Conservation (phyloP, 2,797 vertebrate genomes). For the Setipinna tenuifilis region DNA sequence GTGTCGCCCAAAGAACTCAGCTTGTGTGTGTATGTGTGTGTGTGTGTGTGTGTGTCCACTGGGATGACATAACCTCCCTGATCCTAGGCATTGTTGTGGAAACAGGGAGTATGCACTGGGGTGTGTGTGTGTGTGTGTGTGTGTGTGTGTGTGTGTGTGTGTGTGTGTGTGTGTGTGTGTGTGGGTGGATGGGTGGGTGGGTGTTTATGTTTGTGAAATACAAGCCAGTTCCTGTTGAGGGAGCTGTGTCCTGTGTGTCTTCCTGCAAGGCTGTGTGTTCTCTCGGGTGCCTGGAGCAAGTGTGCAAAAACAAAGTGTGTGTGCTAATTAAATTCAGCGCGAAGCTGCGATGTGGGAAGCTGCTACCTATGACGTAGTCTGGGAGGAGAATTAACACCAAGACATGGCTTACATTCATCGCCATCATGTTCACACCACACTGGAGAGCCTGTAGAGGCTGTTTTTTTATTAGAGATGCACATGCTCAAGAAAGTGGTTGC, state of each 20-base stretch:
- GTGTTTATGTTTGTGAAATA: too few species aligned
- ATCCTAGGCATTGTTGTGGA: conserved; percentile 5
- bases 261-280: neutral
- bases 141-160: too few species aligned
- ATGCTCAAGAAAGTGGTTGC: neutral
- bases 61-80: neutral
- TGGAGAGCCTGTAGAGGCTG: neutral
- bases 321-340: neutral
- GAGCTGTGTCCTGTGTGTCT: neutral
- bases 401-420: neutral
- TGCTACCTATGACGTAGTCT: neutral
- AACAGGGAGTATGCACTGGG: neutral
- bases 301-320: conserved; percentile 22
- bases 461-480: neutral
- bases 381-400: neutral
- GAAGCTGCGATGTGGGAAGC: neutral
- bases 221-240: neutral
- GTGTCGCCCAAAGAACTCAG: neutral
- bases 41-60: neutral
- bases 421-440: neutral
- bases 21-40: conserved; percentile 18
- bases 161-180: too few species aligned
- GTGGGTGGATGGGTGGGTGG: too few species aligned
- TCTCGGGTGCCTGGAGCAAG: neutral
- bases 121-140: too few species aligned